phyloP scores from a whole-genome alignment of 2,113 vertebrate genomes.

The Engystomops pustulosus region DNA sequence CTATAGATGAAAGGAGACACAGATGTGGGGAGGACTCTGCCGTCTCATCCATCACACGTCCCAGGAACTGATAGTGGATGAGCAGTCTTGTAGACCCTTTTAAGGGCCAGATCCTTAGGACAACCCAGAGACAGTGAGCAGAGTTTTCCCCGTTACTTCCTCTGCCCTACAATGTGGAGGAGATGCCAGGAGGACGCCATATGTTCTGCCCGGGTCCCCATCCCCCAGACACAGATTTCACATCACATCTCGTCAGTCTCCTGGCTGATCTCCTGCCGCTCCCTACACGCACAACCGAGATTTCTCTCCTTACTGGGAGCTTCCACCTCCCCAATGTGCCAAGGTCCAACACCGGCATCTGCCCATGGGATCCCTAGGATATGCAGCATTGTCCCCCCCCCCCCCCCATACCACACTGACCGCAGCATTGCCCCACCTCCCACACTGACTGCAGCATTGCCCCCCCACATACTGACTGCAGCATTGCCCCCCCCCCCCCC shows the following conservation, averaged over 20 bases:
- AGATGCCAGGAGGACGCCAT: constrained; percentile 41
- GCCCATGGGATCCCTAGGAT: not conserved
- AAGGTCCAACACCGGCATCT: not conserved
- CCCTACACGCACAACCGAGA: not conserved
- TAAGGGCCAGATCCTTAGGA: not conserved
- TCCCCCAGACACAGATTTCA: constrained; percentile 40
- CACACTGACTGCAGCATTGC: too few species aligned
- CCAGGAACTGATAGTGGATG: not conserved
- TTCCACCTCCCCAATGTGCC: not conserved
- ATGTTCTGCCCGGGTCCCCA: constrained; percentile 19
- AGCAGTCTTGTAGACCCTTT: not conserved
- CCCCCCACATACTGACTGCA: too few species aligned
- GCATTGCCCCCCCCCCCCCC: too few species aligned
- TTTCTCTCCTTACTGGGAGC: not conserved
- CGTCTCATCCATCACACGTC: not conserved
- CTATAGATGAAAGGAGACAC: not conserved
- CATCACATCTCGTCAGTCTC: constrained; percentile 28
- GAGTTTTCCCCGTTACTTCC: constrained; percentile 11
- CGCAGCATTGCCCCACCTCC: too few species aligned
- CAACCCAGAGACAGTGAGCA: not conserved
- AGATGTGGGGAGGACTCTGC: not conserved
- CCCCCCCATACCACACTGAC: too few species aligned
- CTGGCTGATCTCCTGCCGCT: constrained; percentile 14
- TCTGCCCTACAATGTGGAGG: constrained; percentile 17
- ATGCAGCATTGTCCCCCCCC: too few species aligned